These are phyloP conservation scores for Anarhynchus alexandrinus DNA, from an alignment of 2,113 vertebrate genomes.

Conservation along the genomic window DNA sequence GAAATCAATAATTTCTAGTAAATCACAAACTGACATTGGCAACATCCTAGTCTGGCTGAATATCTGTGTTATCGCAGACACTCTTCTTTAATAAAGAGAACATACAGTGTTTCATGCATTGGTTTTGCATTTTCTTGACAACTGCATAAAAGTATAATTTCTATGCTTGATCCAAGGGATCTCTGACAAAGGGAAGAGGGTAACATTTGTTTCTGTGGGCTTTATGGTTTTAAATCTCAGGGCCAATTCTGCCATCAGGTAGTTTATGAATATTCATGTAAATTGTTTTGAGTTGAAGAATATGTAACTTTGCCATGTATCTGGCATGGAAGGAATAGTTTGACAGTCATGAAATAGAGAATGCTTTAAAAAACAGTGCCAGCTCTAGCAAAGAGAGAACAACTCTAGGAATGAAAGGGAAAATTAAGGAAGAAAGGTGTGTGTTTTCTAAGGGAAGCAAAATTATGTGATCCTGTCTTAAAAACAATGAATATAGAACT, in stretches of 20 bases:
- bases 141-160: conserved; percentile 32
- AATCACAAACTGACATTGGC: conserved; percentile 64
- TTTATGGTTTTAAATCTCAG: conserved; percentile 23
- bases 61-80: conserved; percentile 61
- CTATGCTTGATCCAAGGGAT: conserved; percentile 4
- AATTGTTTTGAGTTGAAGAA: conserved; percentile 40
- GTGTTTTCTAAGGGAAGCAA: not conserved
- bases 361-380: not conserved
- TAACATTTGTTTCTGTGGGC: conserved; percentile 37
- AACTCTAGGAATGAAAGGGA: not conserved
- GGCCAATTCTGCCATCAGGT: conserved; percentile 59
- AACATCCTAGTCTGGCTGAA: conserved; percentile 49
- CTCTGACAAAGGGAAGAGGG: conserved; percentile 24
- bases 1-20: conserved; percentile 74
- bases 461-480: not conserved
- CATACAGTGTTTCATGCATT: not conserved
- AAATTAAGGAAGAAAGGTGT: not conserved
- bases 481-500: not conserved
- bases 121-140: conserved; percentile 52
- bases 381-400: not conserved
- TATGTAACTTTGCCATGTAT: conserved; percentile 27
- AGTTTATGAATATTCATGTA: conserved; percentile 32
- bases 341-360: conserved; percentile 42
- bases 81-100: conserved; percentile 42
- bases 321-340: conserved; percentile 16